A percentile compares a stretch with the other conserved stretches of the same genome.
Conservation (phyloP, 35 echinoderm and acorn worm genomes). For the Apostichopus parvimensis region DNA sequence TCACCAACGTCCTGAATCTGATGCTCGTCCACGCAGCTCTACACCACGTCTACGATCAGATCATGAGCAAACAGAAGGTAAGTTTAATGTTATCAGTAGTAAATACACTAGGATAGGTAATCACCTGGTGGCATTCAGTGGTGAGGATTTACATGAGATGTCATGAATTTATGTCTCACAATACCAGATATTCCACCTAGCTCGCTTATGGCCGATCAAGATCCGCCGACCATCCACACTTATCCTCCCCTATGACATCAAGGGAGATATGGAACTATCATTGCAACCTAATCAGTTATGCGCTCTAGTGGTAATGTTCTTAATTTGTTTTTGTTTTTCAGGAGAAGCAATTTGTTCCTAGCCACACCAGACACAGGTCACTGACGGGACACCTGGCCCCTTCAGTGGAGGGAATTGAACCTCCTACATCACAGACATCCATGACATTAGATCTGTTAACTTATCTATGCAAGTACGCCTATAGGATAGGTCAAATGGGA, state of each 20-base stretch:
- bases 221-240: too few species aligned
- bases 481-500: slow-evolving; percentile 90
- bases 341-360: slow-evolving; percentile 43
- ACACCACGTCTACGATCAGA: slow-evolving; percentile 66
- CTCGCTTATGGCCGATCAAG: too few species aligned
- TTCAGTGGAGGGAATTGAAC: slow-evolving; percentile 34
- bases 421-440: slow-evolving; percentile 56
- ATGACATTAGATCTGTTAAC: slow-evolving; percentile 63
- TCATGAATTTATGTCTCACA: too few species aligned
- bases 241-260: too few species aligned
- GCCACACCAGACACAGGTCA: slow-evolving; percentile 77
- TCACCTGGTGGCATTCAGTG: too few species aligned
- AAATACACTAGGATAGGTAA: too few species aligned
- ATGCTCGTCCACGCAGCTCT: slow-evolving; percentile 79
- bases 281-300: too few species aligned
- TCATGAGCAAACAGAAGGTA: slow-evolving; percentile 70
- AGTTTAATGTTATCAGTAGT: not conserved
- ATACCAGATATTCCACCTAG: too few species aligned
- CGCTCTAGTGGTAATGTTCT: too few species aligned
- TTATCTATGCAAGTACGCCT: slow-evolving; percentile 78
- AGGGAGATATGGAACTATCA: too few species aligned
- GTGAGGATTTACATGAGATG: too few species aligned
- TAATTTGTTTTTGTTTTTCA: not conserved
- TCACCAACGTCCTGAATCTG: slow-evolving; percentile 90
- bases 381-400: slow-evolving; percentile 40